Base-by-base conservation (phyloP, 2,888 invertebrate species). In the Crepidodera aurea region DNA sequence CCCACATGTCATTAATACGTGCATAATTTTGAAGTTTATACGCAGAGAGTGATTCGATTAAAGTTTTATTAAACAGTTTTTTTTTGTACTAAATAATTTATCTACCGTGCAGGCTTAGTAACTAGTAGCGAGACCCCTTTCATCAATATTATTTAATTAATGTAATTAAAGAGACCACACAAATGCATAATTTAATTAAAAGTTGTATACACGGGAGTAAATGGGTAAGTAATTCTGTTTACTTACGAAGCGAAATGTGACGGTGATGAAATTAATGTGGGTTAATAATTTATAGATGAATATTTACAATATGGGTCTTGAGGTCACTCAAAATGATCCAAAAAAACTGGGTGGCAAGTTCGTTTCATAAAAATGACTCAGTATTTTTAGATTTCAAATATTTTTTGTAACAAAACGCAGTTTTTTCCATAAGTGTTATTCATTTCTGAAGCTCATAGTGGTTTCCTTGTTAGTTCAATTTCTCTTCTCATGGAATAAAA, bases 81-180 rank as follows among this genome's bases (percentile, higher is more conserved):
- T 37, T 37, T 37, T 37, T 37, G 37, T 37, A 15, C 37, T 37
- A 37, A 10, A 37, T 37, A 37, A 5, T 37, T 37, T 37, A 37
- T 37, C 37, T 37, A 37, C 37, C 37, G 37, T 37, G 13, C 3
- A 22, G 6, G 22, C 3, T 6, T 37, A 37, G 29, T 10, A 4
- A 15, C 37, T 37, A 13, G 37, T 37, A 37, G 37, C 37, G 12
- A 37, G 37, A 13, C 12, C 37, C 37, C 37, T 37, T 37, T 37
- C 37, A 37, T 37, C 37, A 37, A 37, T 37, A 37, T 37, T 37
- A 37, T 37, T 37, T 37, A 37, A 37, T 37, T 37, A 37, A 37
- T 8, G 37, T 37, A 37, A 37, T 37, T 37, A 37, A 37, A 13
- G 13, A 37, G 37, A 37, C 37, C 37, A 37, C 37, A 37, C 37